These are phyloP conservation scores for Gallinago nigripennis DNA, from an alignment of 2,797 vertebrate species.

Conservation along the genomic window DNA sequence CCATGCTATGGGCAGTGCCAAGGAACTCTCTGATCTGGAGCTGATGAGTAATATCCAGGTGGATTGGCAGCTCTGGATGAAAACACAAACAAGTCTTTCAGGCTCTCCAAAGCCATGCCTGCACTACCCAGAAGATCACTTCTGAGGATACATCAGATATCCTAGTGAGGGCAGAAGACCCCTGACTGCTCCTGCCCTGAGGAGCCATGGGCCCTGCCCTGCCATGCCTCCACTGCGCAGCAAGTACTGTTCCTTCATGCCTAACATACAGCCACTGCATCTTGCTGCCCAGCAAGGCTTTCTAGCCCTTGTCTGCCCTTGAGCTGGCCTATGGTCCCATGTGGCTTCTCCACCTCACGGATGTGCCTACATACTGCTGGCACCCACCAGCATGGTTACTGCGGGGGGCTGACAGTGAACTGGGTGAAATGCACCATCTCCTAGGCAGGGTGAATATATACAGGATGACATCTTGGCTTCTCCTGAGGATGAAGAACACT, in stretches of 20 bases:
- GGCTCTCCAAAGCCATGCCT: background rate
- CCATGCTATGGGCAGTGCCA: background rate
- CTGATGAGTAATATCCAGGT: background rate
- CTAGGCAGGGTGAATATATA: background rate
- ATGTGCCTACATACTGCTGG: background rate
- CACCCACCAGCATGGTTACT: accelerated
- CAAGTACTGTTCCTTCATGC: background rate
- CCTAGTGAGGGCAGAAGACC: background rate
- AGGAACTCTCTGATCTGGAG: background rate
- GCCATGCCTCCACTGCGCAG: accelerated
- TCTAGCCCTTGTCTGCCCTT: background rate
- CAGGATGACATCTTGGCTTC: background rate
- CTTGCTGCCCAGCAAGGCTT: background rate
- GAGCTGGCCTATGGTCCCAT: background rate
- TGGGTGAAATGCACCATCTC: background rate
- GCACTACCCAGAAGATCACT: background rate
- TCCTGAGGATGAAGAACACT: background rate
- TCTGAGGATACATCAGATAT: background rate
- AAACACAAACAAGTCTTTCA: conserved; percentile 1
- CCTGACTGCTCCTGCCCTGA: accelerated
- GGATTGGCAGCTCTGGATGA: background rate
- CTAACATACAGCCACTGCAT: background rate
- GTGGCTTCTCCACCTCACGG: background rate
- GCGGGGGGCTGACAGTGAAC: accelerated
- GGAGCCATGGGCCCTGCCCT: accelerated